These are phyloP conservation scores for Polypterus bichir DNA, from an alignment of 2,113 vertebrate genomes.

Conservation along the genomic window DNA sequence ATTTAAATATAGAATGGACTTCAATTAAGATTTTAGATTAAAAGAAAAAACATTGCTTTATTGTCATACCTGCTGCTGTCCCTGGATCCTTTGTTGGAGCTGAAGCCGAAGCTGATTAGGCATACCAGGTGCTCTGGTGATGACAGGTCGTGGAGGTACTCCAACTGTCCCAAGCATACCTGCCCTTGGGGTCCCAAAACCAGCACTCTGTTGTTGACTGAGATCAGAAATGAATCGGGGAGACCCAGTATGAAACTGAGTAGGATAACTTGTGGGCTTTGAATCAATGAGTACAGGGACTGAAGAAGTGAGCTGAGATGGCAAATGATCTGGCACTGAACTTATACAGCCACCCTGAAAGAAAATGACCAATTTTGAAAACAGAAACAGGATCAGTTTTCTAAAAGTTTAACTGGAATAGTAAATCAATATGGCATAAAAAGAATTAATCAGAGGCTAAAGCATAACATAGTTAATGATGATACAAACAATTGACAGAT, in stretches of 20 bases:
- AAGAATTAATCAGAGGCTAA: too few relatives aligned
- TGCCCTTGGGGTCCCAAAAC: constrained; percentile 55
- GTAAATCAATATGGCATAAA: too few relatives aligned
- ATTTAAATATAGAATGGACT: too few relatives aligned
- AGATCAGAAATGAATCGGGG: constrained; percentile 63
- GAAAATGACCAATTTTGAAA: background rate
- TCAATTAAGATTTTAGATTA: too few relatives aligned
- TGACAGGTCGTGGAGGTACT: constrained; percentile 53
- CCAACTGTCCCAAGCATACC: constrained; percentile 53
- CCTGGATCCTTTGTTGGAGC: constrained; percentile 80
- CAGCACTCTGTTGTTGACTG: constrained; percentile 50
- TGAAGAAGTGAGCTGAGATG: constrained; percentile 46
- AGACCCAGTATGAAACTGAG: constrained; percentile 63
- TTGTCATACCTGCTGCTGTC: constrained; percentile 70
- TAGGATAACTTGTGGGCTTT: constrained; percentile 59
- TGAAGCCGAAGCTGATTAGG: constrained; percentile 71
- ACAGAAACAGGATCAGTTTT: background rate
- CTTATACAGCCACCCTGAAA: constrained; percentile 75
- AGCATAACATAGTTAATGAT: too few relatives aligned
- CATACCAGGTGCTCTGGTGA: constrained; percentile 53
- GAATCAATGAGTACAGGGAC: constrained; percentile 61
- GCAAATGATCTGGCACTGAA: constrained; percentile 55
- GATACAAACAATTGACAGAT: too few relatives aligned
- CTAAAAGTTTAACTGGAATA: too few relatives aligned
- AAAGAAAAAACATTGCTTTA: too few relatives aligned